These are phyloP conservation scores for Haliclona indistincta DNA, from an alignment of 37 sponge, comb jelly and placozoan species.

Conservation along the genomic window DNA sequence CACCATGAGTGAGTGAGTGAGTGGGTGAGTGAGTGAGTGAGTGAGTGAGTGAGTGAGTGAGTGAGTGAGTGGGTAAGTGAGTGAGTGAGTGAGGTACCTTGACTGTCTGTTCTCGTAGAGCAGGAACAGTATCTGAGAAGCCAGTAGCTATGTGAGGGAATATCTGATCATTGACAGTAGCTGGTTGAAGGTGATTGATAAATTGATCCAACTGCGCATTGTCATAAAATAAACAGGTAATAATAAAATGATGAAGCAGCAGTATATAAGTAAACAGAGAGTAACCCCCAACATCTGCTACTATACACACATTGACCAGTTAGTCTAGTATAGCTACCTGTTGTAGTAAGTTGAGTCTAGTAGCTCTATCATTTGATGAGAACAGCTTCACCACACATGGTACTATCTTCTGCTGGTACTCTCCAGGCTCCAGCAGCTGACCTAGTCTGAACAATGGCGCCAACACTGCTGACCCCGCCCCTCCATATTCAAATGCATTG, in stretches of 20 bases:
- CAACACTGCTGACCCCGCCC: slow-evolving; percentile 85
- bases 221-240: neutral
- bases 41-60: neutral
- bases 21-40: neutral
- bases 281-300: neutral
- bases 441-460: slow-evolving; percentile 88
- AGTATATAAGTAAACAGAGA: neutral
- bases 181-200: slow-evolving; percentile 72
- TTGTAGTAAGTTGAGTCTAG: slow-evolving; percentile 87
- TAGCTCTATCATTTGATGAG: slow-evolving; percentile 92
- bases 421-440: slow-evolving; percentile 55
- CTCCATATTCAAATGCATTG: slow-evolving; percentile 94
- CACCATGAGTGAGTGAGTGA: neutral
- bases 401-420: slow-evolving; percentile 89
- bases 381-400: slow-evolving; percentile 97
- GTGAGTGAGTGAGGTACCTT: slow-evolving; percentile 57
- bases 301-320: neutral
- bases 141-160: slow-evolving; percentile 85
- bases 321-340: slow-evolving; percentile 43
- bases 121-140: slow-evolving; percentile 90
- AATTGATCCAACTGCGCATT: slow-evolving; percentile 75
- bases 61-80: neutral
- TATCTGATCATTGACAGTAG: slow-evolving; percentile 79
- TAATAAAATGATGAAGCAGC: neutral
- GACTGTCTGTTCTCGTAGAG: slow-evolving; percentile 89